Evolutionary conservation across 1,140 invertebrate genomes (phyloP), one percentile per base, ranked within the genome.

Genomic region (Hermatobates lingyangjiaoensis): DNA sequence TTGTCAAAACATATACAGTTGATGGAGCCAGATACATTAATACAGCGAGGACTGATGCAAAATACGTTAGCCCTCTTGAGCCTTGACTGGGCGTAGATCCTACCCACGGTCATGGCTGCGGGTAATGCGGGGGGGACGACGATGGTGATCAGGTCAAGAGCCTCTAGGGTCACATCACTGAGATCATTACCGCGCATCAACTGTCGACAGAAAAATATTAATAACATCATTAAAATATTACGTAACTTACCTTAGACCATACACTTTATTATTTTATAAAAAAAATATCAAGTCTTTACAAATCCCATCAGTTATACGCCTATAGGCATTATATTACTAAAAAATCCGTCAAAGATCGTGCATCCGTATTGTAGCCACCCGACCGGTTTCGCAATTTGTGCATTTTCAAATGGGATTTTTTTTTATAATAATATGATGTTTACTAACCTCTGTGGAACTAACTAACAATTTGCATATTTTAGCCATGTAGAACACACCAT

Each of bases 1-100:
- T 96, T 97, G 66, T 96, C 92, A 69, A 96, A 97, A 63, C 90
- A 93, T 60, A 94, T 80, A 57, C 87, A 81, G 68, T 97, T 88
- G 27, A 95, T 73, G 48, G 87, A 90, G 1, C 93, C 78, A 48
- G 79, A 84, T 21, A 93, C 80, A 61, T 92, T 92, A 55, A 96
- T 94, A 1, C 81, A 75, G 4, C 81, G 74, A 3, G 91, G 90
- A 57, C 83, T 90, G 34, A 92, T 92, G 59, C 91, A 95, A 64
- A 83, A 94, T 58, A 96, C 89, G 48, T 75, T 72, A 49, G 66
- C 65, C 23, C 74, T 76, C 63, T 82, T 78, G 18, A 95, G 67
- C 2, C 91, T 71, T 52, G 71, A 74, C 66, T 94, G 87, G 28
- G 89, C 91, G 59, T 84, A 81, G 28, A 83, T 73, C 62, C 78